Percentiles rank a stretch among this genome's conserved stretches.
Evolutionary conservation across 1,140 invertebrate genomes (phyloP).

Genomic region (Popillia japonica): DNA sequence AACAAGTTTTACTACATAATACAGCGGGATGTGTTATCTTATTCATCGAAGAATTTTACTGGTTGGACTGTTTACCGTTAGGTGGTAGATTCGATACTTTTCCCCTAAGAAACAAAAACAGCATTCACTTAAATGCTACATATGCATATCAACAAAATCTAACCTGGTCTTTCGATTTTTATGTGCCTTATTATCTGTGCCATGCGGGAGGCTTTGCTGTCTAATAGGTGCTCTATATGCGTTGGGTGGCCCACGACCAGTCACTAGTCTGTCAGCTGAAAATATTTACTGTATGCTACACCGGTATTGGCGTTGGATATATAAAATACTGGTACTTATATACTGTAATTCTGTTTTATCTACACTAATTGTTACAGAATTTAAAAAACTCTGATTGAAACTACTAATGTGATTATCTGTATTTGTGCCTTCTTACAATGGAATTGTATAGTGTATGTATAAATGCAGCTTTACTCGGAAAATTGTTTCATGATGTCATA

Average conservation of each 20-base stretch:
- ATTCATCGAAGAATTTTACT: constrained; percentile 10
- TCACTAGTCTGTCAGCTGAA: constrained; percentile 53
- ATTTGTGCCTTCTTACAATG: too few species aligned
- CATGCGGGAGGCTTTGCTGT: constrained; percentile 43
- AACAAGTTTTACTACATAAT: constrained; percentile 31
- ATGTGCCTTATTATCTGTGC: constrained; percentile 45
- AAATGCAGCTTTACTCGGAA: too few species aligned
- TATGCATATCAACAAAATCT: constrained; percentile 24
- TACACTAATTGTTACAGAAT: too few species aligned
- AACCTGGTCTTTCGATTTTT: constrained; percentile 51
- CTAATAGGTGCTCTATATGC: constrained; percentile 50
- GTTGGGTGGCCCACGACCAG: constrained; percentile 52
- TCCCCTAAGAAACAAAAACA: constrained; percentile 42
- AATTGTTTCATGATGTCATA: too few species aligned
- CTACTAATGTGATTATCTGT: too few species aligned
- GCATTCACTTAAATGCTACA: background rate
- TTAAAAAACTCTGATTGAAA: too few species aligned
- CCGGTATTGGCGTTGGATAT: too few species aligned
- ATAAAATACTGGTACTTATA: too few species aligned
- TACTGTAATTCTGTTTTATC: too few species aligned
- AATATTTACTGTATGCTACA: background rate
- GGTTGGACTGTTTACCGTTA: constrained; percentile 46
- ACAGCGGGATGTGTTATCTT: constrained; percentile 8
- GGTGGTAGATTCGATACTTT: constrained; percentile 49
- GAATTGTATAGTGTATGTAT: too few species aligned